Evolutionary conservation across 2,797 vertebrate species (phyloP), one percentile per base, ranked within the genome.

Genomic region (Apogon hyalosoma): DNA sequence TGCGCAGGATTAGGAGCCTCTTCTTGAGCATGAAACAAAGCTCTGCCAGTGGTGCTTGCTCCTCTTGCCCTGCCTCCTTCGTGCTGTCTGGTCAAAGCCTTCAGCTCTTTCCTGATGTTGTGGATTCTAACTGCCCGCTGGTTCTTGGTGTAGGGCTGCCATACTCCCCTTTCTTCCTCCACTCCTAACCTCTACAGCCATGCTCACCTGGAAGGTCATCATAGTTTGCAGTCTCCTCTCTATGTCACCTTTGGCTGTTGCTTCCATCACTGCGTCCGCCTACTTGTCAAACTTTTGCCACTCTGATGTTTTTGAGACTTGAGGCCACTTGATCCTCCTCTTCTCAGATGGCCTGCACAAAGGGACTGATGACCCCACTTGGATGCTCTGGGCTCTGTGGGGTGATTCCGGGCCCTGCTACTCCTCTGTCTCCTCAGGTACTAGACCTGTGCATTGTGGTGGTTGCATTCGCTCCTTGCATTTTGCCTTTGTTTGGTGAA

Each of bases 301-400:
- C 21, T 60, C 57, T 31, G 11, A 15, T 15, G 11, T 39, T n/a
- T 21, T 61, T 24, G 16, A 18, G n/a, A 7, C 14, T 24, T 42
- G 47, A 19, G 13, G 19, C 59, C 48, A 52, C 51, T 19, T 52
- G 38, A 51, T 61, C 58, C 33, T 39, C 39, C 45, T 40, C 18
- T 61, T 61, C 18, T 49, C 33, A 9, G 13, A 49, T 13, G 9
- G 13, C 45, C 16, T 61, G 18, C 5, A 16, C 14, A 4, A n/a
- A 49, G 58, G 31, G 45, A 39, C 45, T 33, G 45, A 9, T 39
- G 39, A 7, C 58, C 43, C n/a, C n/a, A n/a, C n/a, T 49, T 12
- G 9, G 58, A 50, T 10, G 57, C 57, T 60, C 43, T 19, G 28
- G 11, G 57, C 57, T 58, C 24, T 15, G 41, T 58, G 55, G 40